These are phyloP conservation scores for Erythrocercus mccallii DNA, from an alignment of 2,113 vertebrate species.

Conservation along the genomic window DNA sequence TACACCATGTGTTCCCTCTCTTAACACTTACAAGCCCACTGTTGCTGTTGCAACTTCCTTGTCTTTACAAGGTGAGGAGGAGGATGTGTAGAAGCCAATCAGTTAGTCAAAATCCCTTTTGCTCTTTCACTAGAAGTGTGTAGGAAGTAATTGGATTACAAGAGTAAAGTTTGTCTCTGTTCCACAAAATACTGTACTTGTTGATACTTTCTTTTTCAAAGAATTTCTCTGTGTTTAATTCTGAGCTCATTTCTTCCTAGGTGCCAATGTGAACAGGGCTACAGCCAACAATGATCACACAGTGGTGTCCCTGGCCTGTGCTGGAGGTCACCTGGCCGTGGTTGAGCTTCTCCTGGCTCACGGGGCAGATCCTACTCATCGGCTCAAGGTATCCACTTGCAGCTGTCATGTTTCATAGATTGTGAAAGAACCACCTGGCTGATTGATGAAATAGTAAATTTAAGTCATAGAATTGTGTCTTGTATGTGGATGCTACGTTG, in stretches of 20 bases:
- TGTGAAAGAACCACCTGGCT: not conserved
- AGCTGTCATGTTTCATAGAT: not conserved
- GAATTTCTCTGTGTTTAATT: not conserved
- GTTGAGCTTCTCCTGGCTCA: conserved; percentile 96
- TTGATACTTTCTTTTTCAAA: not conserved
- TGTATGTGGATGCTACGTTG: fast-evolving
- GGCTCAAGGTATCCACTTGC: conserved; percentile 87
- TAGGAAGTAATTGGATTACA: not conserved
- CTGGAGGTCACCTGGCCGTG: conserved; percentile 94
- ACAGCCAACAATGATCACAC: conserved; percentile 99
- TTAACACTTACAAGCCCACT: not conserved
- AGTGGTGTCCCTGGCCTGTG: conserved; percentile 97
- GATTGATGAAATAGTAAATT: not conserved
- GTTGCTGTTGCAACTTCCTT: not conserved
- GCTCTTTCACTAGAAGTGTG: not conserved
- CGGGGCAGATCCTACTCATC: conserved; percentile 96
- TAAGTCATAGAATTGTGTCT: not conserved
- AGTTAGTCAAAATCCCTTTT: not conserved
- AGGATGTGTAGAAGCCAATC: not conserved
- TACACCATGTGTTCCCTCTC: not conserved
- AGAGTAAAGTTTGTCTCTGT: not conserved
- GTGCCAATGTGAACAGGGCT: conserved; percentile 96
- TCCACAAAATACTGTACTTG: not conserved
- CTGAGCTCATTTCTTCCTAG: conserved; percentile 66
- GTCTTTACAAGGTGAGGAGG: not conserved